Evolutionary conservation across 2,113 vertebrate genomes (phyloP).

Genomic region (Limanda limanda): DNA sequence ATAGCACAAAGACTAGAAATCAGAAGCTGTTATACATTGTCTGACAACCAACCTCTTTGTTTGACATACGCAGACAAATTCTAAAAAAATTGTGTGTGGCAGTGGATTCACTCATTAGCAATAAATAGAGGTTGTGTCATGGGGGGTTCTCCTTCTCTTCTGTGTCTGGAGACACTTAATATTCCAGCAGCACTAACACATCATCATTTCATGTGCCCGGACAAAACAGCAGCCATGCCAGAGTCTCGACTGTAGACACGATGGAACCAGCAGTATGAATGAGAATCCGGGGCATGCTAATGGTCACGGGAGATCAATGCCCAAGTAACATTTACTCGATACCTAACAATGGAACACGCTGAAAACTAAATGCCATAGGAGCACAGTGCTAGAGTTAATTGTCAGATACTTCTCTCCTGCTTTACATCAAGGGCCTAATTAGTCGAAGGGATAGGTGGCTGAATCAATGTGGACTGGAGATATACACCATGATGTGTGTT

Average conservation of each 20-base stretch:
- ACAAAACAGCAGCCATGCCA: neutral
- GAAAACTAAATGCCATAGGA: conserved; percentile 76
- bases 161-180: conserved; percentile 3
- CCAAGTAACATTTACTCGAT: conserved; percentile 73
- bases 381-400: conserved; percentile 69
- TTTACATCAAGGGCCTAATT: conserved; percentile 73
- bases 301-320: conserved; percentile 61
- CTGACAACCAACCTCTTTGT: too few species aligned
- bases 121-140: conserved; percentile 20
- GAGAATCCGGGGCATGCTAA: conserved; percentile 65
- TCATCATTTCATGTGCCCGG: conserved; percentile 33
- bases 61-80: too few species aligned
- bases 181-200: conserved; percentile 16
- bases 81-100: neutral
- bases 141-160: neutral
- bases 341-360: conserved; percentile 63
- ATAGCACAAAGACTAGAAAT: too few species aligned
- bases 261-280: conserved; percentile 51
- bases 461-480: conserved; percentile 62
- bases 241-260: conserved; percentile 39
- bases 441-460: conserved; percentile 49
- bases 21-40: too few species aligned
- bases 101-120: neutral
- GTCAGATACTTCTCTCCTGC: conserved; percentile 63
- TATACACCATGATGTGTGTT: conserved; percentile 4